Percentiles rank a stretch among this genome's conserved stretches.
phyloP scores from a whole-genome alignment of 2,113 vertebrate genomes.

The Microtus pennsylvanicus region DNA sequence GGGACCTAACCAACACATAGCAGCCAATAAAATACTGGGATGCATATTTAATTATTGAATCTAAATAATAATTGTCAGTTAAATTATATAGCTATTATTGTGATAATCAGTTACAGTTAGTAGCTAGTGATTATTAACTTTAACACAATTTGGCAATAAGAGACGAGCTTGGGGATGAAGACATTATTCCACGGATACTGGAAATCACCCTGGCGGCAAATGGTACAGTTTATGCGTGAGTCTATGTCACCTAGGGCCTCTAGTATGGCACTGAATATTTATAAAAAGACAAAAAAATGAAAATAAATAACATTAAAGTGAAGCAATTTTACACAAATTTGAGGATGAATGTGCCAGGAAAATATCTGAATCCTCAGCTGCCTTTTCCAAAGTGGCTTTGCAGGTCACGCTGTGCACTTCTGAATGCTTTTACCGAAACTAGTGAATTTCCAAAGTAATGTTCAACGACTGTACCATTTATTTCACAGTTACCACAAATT shows the following conservation, averaged over 20 bases:
- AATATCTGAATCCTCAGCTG: background rate
- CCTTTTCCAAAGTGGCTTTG: background rate
- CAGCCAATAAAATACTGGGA: background rate
- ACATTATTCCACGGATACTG: background rate
- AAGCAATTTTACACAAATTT: background rate
- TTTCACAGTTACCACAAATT: slow-evolving; percentile 43
- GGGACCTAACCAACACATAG: background rate
- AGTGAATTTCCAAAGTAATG: slow-evolving; percentile 40
- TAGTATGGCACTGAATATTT: background rate
- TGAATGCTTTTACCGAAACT: slow-evolving; percentile 19
- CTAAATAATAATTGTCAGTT: slow-evolving; percentile 12
- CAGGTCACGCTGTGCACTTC: background rate
- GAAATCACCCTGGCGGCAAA: background rate
- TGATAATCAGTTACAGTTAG: background rate
- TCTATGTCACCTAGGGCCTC: background rate
- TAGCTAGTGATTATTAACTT: background rate
- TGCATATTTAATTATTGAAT: background rate
- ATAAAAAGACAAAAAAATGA: background rate
- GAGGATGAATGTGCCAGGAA: background rate
- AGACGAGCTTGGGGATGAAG: background rate
- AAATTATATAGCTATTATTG: slow-evolving; percentile 2
- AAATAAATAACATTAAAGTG: slow-evolving; percentile 18
- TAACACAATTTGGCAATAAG: background rate
- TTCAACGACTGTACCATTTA: slow-evolving; percentile 34
- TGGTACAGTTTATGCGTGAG: background rate